A percentile compares a stretch with the other conserved stretches of the same genome.
These are phyloP conservation scores for Sorex fumeus DNA, from an alignment of 2,113 vertebrate species.

Conservation along the genomic window DNA sequence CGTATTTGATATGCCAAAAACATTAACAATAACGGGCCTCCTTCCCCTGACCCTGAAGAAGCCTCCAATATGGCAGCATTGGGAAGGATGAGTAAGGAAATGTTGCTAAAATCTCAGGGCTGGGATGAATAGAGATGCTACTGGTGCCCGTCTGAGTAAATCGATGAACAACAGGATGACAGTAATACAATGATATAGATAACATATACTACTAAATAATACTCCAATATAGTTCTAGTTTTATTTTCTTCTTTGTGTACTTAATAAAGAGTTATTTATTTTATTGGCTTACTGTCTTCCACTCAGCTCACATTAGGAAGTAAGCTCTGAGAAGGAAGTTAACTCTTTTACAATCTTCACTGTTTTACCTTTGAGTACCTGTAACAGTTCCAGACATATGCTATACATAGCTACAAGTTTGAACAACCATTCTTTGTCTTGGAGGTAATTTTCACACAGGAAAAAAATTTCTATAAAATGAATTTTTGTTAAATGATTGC, in stretches of 20 bases:
- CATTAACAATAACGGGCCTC: too few species aligned
- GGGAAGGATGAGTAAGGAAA: too few species aligned
- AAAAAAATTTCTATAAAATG: conserved; percentile 51
- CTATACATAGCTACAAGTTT: neutral
- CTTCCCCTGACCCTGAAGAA: too few species aligned
- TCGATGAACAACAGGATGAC: too few species aligned
- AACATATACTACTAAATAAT: conserved; percentile 6
- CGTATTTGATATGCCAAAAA: too few species aligned
- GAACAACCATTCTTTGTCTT: neutral
- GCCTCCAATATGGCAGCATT: too few species aligned
- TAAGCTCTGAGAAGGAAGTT: neutral
- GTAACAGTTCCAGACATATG: neutral
- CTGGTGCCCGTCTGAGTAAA: too few species aligned
- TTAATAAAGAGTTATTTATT: neutral
- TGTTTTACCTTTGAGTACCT: neutral
- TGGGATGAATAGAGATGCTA: too few species aligned
- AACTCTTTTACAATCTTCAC: neutral
- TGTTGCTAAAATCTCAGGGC: too few species aligned
- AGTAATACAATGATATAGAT: too few species aligned
- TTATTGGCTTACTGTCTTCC: neutral
- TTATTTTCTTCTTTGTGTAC: conserved; percentile 36
- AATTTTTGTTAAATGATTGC: conserved; percentile 21
- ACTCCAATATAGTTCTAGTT: neutral
- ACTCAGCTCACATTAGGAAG: neutral
- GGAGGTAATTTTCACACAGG: neutral